Conservation (phyloP, 1,140 invertebrate species). For the Ceratina calcarata region DNA sequence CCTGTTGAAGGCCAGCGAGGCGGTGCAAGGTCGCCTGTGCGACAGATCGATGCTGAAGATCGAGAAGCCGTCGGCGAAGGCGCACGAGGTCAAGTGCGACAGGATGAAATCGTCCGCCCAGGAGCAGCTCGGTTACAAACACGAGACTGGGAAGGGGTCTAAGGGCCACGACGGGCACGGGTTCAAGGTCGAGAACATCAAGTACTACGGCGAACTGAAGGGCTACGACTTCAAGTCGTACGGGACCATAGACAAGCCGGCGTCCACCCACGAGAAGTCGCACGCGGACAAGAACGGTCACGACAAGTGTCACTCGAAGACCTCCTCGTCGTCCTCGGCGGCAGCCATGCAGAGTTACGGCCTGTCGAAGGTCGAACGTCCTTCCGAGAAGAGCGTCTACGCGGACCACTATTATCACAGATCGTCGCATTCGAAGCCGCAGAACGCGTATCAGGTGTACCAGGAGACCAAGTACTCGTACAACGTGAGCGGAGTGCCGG, state of each 20-base stretch:
- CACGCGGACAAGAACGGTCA: conserved; percentile 69
- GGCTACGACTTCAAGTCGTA: conserved; percentile 77
- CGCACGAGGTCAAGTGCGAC: conserved; percentile 65
- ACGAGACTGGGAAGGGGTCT: conserved; percentile 47
- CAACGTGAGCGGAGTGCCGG: conserved; percentile 77
- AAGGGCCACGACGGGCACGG: conserved; percentile 66
- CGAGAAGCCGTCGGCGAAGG: conserved; percentile 63
- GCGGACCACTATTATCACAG: conserved; percentile 74
- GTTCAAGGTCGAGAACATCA: conserved; percentile 75
- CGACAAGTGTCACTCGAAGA: conserved; percentile 71
- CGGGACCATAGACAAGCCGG: conserved; percentile 73
- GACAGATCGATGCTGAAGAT: conserved; percentile 71
- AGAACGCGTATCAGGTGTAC: conserved; percentile 71
- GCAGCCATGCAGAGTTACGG: conserved; percentile 59
- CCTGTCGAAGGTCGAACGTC: conserved; percentile 57
- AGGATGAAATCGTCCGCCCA: conserved; percentile 70
- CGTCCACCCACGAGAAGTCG: conserved; percentile 69
- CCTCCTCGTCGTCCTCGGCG: conserved; percentile 30
- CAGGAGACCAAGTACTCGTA: conserved; percentile 79
- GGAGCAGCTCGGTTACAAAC: conserved; percentile 64
- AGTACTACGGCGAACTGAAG: conserved; percentile 77
- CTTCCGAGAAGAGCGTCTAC: conserved; percentile 70
- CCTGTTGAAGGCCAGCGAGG: conserved; percentile 66
- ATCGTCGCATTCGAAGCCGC: conserved; percentile 67
- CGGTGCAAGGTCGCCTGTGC: conserved; percentile 67